These are phyloP conservation scores for Mormoops blainvillei DNA, from an alignment of 2,113 vertebrate genomes.

Conservation along the genomic window DNA sequence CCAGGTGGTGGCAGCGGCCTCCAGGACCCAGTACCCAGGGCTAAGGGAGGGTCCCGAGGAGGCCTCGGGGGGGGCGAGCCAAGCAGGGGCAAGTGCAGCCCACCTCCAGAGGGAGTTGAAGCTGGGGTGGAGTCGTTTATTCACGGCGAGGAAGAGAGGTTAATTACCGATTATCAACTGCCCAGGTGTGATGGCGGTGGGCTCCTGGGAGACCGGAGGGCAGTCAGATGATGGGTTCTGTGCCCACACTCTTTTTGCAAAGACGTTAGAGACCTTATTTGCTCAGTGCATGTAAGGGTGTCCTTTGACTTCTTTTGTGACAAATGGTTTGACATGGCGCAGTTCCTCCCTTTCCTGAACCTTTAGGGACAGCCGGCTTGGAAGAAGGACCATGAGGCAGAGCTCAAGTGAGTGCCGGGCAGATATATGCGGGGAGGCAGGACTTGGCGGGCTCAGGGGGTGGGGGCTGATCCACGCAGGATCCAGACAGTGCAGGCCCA, in stretches of 20 bases:
- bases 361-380: not conserved
- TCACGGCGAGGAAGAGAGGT: not conserved
- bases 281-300: not conserved
- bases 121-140: not conserved
- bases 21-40: too few species aligned
- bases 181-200: not conserved
- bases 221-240: not conserved
- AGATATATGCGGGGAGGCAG: fast-evolving
- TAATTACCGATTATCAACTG: not conserved
- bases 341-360: not conserved
- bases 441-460: fast-evolving
- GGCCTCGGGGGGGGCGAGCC: too few species aligned
- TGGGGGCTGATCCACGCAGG: too few species aligned
- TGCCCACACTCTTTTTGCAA: not conserved
- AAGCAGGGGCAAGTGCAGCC: too few species aligned
- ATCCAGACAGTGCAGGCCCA: not conserved
- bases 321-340: not conserved
- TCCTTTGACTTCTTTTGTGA: not conserved
- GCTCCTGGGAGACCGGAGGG: not conserved
- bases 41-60: not conserved
- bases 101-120: not conserved
- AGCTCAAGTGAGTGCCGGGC: not conserved
- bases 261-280: not conserved
- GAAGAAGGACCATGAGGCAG: not conserved
- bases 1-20: too few species aligned